Evolutionary conservation across 2,797 vertebrate genomes (phyloP).

Genomic region (Tapera naevia): DNA sequence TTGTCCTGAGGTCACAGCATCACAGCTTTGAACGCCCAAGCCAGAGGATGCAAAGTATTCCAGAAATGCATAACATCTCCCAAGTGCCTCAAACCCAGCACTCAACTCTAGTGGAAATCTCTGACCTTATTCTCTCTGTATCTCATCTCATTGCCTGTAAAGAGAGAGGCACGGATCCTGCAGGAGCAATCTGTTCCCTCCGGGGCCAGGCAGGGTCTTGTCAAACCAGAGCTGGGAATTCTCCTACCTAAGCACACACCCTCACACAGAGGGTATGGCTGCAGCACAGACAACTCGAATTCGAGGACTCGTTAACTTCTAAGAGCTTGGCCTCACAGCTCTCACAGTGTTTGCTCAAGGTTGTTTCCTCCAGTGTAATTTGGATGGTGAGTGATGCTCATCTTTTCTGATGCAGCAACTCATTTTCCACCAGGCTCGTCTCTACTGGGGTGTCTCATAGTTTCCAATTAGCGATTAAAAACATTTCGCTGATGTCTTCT

Average conservation of each 20-base stretch:
- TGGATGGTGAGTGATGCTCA: fast-evolving
- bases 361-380: neutral
- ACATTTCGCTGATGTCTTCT: neutral
- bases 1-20: neutral
- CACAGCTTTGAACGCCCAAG: neutral
- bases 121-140: neutral
- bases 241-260: neutral
- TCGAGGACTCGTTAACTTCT: neutral
- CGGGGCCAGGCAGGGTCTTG: neutral
- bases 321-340: neutral
- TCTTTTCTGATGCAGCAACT: neutral
- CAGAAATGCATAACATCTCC: neutral
- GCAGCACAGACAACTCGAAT: neutral
- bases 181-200: neutral
- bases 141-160: neutral
- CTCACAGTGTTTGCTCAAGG: neutral
- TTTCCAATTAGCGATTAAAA: neutral
- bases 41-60: neutral
- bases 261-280: fast-evolving
- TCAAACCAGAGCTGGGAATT: neutral
- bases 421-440: neutral
- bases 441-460: neutral
- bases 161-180: neutral
- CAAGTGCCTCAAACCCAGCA: neutral
- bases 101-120: neutral